Percentiles rank a stretch among this genome's conserved stretches.
Evolutionary conservation across 2,797 vertebrate species (phyloP).

Genomic region (Adelosebastes latens): DNA sequence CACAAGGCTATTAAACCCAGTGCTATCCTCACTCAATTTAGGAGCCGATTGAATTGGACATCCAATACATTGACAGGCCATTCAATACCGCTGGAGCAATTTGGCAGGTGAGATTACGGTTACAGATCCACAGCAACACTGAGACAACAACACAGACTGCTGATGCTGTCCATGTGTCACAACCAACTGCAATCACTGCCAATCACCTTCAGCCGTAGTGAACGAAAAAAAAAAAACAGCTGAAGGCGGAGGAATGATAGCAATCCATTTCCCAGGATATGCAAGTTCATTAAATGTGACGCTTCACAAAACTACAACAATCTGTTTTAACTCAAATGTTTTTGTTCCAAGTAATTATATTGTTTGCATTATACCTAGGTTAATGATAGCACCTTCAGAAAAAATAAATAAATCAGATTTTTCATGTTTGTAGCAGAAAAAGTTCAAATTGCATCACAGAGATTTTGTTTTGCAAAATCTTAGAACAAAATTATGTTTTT

Average conservation of each 20-base stretch:
- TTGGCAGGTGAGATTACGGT: constrained; percentile 59
- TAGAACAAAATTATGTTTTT: not conserved
- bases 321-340: not conserved
- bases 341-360: not conserved
- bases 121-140: constrained; percentile 46
- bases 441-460: not conserved
- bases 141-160: constrained; percentile 29
- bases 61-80: constrained; percentile 55
- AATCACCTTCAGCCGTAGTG: constrained; percentile 51
- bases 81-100: constrained; percentile 43
- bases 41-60: constrained; percentile 56
- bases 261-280: not conserved
- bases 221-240: not conserved
- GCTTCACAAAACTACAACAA: not conserved
- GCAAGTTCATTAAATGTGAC: not conserved
- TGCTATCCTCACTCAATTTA: constrained; percentile 40
- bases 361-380: not conserved
- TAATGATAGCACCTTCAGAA: not conserved
- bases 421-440: not conserved
- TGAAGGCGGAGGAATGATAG: constrained; percentile 6
- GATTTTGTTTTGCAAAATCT: not conserved
- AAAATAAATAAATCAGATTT: not conserved
- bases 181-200: constrained; percentile 58
- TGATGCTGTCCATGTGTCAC: constrained; percentile 64
- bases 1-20: constrained; percentile 34